Evolutionary conservation across 2,797 vertebrate genomes (phyloP).

Genomic region (Gallinago solitaria): DNA sequence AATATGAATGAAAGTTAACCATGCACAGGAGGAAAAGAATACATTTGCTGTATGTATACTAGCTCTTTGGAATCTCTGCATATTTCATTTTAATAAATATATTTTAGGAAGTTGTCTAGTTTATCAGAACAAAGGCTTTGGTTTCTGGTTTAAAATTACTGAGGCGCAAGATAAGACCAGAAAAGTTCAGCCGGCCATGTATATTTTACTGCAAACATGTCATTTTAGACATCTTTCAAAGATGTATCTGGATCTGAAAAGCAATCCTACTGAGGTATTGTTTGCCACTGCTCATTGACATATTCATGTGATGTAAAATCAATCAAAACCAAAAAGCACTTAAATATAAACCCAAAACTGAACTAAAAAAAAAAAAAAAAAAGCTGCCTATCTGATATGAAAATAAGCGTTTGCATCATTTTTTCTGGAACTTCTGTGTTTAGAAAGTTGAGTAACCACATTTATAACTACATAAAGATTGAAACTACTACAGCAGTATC

Average conservation of each 20-base stretch:
- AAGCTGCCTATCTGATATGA: background rate
- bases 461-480: background rate
- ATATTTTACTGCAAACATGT: constrained; percentile 79
- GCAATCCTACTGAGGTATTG: constrained; percentile 71
- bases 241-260: constrained; percentile 75
- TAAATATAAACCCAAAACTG: background rate
- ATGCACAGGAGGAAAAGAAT: constrained; percentile 42
- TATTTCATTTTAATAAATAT: constrained; percentile 74
- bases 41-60: constrained; percentile 27
- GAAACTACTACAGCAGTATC: background rate
- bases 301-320: constrained; percentile 75
- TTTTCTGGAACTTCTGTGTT: background rate
- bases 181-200: constrained; percentile 78
- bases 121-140: constrained; percentile 72
- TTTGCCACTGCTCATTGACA: constrained; percentile 73
- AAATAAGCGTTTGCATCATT: background rate
- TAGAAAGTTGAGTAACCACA: background rate
- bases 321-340: constrained; percentile 58
- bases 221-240: constrained; percentile 81
- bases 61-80: constrained; percentile 48
- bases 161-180: constrained; percentile 76
- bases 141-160: constrained; percentile 78
- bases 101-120: constrained; percentile 67
- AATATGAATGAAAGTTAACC: constrained; percentile 72
- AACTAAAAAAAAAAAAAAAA: background rate